Evolutionary conservation across 23 tunicate species (phyloP).

Genomic region (Diplosoma virens): DNA sequence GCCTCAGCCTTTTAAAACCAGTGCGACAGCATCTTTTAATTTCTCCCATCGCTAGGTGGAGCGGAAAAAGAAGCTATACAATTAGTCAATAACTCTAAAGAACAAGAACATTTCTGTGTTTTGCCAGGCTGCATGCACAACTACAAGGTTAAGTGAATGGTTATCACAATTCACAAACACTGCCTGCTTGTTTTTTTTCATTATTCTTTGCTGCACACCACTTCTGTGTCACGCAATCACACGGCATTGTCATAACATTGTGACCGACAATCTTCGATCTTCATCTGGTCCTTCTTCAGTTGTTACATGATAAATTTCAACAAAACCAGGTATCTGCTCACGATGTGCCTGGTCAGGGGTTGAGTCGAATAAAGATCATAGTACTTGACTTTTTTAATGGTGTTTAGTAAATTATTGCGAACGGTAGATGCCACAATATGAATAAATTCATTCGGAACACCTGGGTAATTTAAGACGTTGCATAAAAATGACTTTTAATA

Average conservation of each 20-base stretch:
- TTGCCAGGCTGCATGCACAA: background rate
- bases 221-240: background rate
- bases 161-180: background rate
- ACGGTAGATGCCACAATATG: constrained; percentile 9
- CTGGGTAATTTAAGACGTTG: constrained; percentile 3
- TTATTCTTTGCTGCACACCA: background rate
- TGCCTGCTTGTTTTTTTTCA: background rate
- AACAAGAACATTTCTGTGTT: background rate
- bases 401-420: constrained; percentile 3
- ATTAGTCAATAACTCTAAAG: background rate
- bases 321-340: background rate
- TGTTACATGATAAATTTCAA: background rate
- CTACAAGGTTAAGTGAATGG: background rate
- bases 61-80: background rate
- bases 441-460: constrained; percentile 3
- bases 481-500: constrained; percentile 7
- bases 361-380: background rate
- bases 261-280: background rate
- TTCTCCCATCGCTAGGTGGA: background rate
- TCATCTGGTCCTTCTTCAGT: background rate
- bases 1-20: constrained; percentile 11
- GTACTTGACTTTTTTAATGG: background rate
- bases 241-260: background rate
- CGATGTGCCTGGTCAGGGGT: too few relatives aligned
- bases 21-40: background rate